Conservation (phyloP, 2,797 vertebrate species). For the Chromis chromis region DNA sequence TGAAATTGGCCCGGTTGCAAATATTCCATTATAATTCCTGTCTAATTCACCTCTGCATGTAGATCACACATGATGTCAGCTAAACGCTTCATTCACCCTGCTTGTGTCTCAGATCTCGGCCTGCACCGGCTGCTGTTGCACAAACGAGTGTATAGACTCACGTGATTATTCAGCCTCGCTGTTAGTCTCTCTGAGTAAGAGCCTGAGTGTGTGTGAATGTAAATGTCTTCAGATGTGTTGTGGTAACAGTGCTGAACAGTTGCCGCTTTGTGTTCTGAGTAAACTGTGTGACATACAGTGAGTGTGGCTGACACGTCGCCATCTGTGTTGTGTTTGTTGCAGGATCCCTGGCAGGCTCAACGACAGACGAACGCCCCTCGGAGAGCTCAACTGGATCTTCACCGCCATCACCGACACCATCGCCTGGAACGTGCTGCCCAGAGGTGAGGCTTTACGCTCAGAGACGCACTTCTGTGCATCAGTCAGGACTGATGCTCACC, state of each 20-base stretch:
- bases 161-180: slow-evolving; percentile 33
- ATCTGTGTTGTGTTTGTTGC: slow-evolving; percentile 67
- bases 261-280: slow-evolving; percentile 59
- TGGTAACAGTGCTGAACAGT: slow-evolving; percentile 44
- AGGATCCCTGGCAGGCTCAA: slow-evolving; percentile 98
- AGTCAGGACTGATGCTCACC: background rate
- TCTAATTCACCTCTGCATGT: too few species aligned
- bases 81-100: background rate
- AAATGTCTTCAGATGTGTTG: slow-evolving; percentile 47
- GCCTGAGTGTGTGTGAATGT: slow-evolving; percentile 45
- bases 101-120: background rate
- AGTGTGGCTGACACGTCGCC: slow-evolving; percentile 61
- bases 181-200: slow-evolving; percentile 38
- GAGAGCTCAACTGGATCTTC: slow-evolving; percentile 99
- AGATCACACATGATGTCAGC: too few species aligned
- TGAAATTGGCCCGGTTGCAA: too few species aligned
- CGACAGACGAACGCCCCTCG: slow-evolving; percentile 95
- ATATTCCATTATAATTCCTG: too few species aligned
- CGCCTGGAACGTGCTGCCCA: slow-evolving; percentile 96
- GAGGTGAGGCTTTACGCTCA: slow-evolving; percentile 84
- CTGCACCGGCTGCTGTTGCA: background rate
- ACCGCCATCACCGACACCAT: slow-evolving; percentile 99
- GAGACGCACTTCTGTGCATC: background rate
- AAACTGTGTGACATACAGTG: slow-evolving; percentile 40
- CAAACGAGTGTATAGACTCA: background rate